These are phyloP conservation scores for Drosophila sproati DNA, from an alignment of 1,140 invertebrate species.

Conservation along the genomic window DNA sequence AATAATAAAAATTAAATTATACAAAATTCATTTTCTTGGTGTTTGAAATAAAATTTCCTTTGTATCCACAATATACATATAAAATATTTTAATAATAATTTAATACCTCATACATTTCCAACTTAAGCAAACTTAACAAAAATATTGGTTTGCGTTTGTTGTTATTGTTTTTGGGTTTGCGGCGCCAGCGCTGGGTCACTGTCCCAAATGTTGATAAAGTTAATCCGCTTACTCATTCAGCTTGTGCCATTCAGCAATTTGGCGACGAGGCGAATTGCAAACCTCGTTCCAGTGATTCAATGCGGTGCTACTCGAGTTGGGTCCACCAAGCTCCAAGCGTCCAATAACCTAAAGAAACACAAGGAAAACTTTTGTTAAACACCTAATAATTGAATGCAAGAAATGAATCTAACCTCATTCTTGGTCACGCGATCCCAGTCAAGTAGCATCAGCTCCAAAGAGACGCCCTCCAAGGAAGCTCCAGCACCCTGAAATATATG, in stretches of 20 bases:
- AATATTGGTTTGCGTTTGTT: slow-evolving; percentile 33
- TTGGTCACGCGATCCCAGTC: slow-evolving; percentile 99
- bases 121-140: slow-evolving; percentile 6
- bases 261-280: slow-evolving; percentile 96
- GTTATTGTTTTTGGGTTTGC: slow-evolving; percentile 17
- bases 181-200: slow-evolving; percentile 63
- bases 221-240: slow-evolving; percentile 90
- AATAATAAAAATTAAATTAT: background rate
- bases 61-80: slow-evolving; percentile 20
- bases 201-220: slow-evolving; percentile 11
- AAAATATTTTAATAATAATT: background rate
- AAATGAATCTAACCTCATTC: slow-evolving; percentile 91
- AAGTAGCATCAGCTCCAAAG: slow-evolving; percentile 95
- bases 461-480: slow-evolving; percentile 94
- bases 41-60: background rate
- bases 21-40: background rate
- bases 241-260: slow-evolving; percentile 99
- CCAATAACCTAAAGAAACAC: slow-evolving; percentile 92
- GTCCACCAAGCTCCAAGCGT: slow-evolving; percentile 94
- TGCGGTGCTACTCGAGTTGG: slow-evolving; percentile 91
- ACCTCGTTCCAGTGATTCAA: slow-evolving; percentile 98
- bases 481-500: slow-evolving; percentile 85
- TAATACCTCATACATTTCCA: slow-evolving; percentile 2
- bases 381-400: slow-evolving; percentile 23
- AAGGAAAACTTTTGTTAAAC: background rate